Percentiles rank a stretch among this genome's conserved stretches.
These are phyloP conservation scores for Heterodera carotae DNA, from an alignment of 1,140 invertebrate species.

Conservation along the genomic window DNA sequence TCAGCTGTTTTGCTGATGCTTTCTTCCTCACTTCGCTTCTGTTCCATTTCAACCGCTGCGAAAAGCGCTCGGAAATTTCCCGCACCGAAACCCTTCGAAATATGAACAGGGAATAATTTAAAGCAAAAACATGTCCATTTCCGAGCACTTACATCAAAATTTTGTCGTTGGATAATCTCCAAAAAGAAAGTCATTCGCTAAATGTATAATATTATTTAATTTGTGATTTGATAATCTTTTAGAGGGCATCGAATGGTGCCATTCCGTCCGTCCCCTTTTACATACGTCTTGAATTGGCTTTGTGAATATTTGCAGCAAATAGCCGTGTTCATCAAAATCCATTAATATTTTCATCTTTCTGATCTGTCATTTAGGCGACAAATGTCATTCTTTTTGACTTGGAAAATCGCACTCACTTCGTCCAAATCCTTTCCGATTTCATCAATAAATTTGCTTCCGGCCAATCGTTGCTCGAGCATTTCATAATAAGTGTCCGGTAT, in stretches of 20 bases:
- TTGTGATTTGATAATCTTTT: neutral
- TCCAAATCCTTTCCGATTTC: neutral
- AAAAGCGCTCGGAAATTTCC: slow-evolving; percentile 98
- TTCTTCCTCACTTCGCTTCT: slow-evolving; percentile 67
- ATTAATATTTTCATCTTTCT: slow-evolving; percentile 88
- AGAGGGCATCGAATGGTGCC: neutral
- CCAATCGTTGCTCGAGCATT: slow-evolving; percentile 77
- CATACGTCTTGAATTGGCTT: slow-evolving; percentile 89
- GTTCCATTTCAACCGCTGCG: slow-evolving; percentile 93
- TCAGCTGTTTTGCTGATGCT: neutral
- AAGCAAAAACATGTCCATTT: neutral
- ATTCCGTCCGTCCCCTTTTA: too few species aligned
- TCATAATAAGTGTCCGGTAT: slow-evolving; percentile 89
- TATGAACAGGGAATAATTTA: slow-evolving; percentile 29
- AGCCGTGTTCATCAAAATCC: slow-evolving; percentile 96
- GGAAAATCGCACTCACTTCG: neutral
- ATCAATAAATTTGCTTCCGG: slow-evolving; percentile 70
- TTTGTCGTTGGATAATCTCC: slow-evolving; percentile 93
- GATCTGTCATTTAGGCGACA: slow-evolving; percentile 57
- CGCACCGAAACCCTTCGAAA: slow-evolving; percentile 88
- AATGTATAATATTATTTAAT: neutral
- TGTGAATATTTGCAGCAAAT: slow-evolving; percentile 95
- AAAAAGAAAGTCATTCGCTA: slow-evolving; percentile 87
- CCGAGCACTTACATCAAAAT: slow-evolving; percentile 67
- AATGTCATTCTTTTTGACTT: neutral